A percentile compares a stretch with the other conserved stretches of the same genome.
Conservation (phyloP, 1,140 invertebrate species). For the Calosoma granatense region DNA sequence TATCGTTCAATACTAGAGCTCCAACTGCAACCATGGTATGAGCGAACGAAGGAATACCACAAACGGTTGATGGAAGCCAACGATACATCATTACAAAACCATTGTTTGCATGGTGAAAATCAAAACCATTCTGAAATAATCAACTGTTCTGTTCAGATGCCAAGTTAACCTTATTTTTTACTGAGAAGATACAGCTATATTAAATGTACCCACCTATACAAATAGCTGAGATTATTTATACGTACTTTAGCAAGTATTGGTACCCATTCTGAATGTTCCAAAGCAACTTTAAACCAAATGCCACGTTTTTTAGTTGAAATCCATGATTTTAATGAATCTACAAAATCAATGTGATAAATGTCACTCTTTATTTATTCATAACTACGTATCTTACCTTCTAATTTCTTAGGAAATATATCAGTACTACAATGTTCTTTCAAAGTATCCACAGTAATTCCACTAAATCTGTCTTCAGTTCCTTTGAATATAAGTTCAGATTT, state of each 20-base stretch:
- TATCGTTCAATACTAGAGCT: constrained; percentile 70
- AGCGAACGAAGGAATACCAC: constrained; percentile 67
- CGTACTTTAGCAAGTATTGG: constrained; percentile 61
- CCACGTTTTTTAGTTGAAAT: constrained; percentile 49
- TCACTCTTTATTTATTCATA: constrained; percentile 8
- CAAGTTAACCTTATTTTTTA: constrained; percentile 3
- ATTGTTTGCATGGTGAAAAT: constrained; percentile 75
- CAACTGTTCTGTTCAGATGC: neutral
- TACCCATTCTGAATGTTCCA: constrained; percentile 61
- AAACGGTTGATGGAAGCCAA: constrained; percentile 61
- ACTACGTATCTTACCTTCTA: constrained; percentile 42
- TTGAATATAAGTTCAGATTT: constrained; percentile 34
- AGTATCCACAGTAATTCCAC: constrained; percentile 58
- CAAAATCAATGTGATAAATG: constrained; percentile 24
- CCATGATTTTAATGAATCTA: constrained; percentile 68
- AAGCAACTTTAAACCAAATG: constrained; percentile 74
- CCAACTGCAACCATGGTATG: constrained; percentile 84
- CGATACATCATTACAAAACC: constrained; percentile 68
- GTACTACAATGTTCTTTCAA: constrained; percentile 41
- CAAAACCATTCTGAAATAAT: constrained; percentile 60
- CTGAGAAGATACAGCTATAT: no score
- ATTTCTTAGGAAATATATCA: constrained; percentile 39
- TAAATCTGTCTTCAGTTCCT: constrained; percentile 53
- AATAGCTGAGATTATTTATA: constrained; percentile 16
- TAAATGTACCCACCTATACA: no score